Conservation (phyloP, 2,888 invertebrate genomes). For the Habrosyne pyritoides region DNA sequence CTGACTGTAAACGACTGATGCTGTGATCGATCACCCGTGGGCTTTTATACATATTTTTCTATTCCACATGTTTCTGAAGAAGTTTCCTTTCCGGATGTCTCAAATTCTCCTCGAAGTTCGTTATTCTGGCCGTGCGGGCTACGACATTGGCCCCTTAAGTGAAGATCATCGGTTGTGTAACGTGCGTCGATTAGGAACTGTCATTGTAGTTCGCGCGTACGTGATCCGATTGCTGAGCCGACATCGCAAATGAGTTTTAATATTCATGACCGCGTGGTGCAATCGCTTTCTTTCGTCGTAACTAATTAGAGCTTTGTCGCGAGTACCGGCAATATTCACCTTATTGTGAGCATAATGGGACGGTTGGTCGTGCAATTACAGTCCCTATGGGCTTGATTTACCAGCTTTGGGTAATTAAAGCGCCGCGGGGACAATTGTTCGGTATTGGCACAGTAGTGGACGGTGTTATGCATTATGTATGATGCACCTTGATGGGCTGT, state of each 20-base stretch:
- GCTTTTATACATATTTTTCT: constrained; percentile 65
- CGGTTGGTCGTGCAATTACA: constrained; percentile 29
- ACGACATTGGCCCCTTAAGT: constrained; percentile 77
- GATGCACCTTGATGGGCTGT: constrained; percentile 42
- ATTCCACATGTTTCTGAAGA: constrained; percentile 37
- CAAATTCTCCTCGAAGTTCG: constrained; percentile 62
- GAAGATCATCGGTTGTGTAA: constrained; percentile 73
- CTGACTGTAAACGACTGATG: constrained; percentile 70
- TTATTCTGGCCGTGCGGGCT: constrained; percentile 68
- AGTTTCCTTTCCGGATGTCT: constrained; percentile 75
- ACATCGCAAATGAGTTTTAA: constrained; percentile 61
- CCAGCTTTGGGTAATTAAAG: constrained; percentile 39
- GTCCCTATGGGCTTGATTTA: constrained; percentile 27
- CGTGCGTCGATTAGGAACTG: constrained; percentile 70
- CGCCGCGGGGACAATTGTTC: constrained; percentile 27
- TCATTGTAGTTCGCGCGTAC: constrained; percentile 68
- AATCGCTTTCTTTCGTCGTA: constrained; percentile 57
- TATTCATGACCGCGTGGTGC: constrained; percentile 70
- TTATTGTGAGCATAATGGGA: constrained; percentile 37
- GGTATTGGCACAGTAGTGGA: constrained; percentile 21
- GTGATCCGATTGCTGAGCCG: constrained; percentile 55
- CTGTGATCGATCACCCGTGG: constrained; percentile 39
- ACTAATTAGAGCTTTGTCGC: constrained; percentile 51
- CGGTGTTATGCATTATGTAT: constrained; percentile 57
- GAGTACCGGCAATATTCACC: constrained; percentile 31